Percentiles rank a stretch among this genome's conserved stretches.
Evolutionary conservation across 2,113 vertebrate genomes (phyloP).

Genomic region (Pelvicachromis taeniatus): DNA sequence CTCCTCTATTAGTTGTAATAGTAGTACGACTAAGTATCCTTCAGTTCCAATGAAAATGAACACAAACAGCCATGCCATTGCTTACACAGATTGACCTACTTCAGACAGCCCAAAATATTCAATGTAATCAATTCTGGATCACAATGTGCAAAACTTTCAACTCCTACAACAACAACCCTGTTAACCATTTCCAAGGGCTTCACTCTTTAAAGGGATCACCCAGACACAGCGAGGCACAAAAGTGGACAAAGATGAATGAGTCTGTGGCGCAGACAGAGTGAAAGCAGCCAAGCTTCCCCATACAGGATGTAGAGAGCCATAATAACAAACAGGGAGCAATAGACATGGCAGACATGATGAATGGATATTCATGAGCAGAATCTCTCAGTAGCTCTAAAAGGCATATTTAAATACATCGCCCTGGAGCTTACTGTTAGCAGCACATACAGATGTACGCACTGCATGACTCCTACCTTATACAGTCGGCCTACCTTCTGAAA

Average conservation of each 20-base stretch:
- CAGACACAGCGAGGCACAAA: not conserved
- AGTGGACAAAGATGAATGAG: slow-evolving; percentile 47
- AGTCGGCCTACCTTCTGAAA: not conserved
- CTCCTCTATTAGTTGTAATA: not conserved
- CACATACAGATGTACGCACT: not conserved
- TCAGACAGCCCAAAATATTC: slow-evolving; percentile 9
- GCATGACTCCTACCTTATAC: not conserved
- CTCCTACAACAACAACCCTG: not conserved
- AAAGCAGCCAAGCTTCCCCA: not conserved
- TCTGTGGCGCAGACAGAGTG: not conserved
- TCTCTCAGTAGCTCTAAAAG: slow-evolving; percentile 6
- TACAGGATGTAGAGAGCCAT: slow-evolving; percentile 22
- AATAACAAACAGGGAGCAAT: slow-evolving; percentile 51
- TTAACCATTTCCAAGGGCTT: not conserved
- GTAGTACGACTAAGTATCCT: not conserved
- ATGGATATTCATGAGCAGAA: slow-evolving; percentile 32
- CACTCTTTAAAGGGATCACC: not conserved
- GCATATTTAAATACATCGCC: slow-evolving; percentile 26
- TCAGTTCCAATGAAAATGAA: not conserved
- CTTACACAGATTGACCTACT: slow-evolving; percentile 26
- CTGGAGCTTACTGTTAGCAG: not conserved
- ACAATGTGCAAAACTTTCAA: not conserved
- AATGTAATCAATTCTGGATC: not conserved
- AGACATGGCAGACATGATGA: slow-evolving; percentile 43
- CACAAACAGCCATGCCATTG: slow-evolving; percentile 5